Percentiles rank a stretch among this genome's conserved stretches.
Conservation (phyloP, 2,888 invertebrate species). For the Trissolcus brochymenae region DNA sequence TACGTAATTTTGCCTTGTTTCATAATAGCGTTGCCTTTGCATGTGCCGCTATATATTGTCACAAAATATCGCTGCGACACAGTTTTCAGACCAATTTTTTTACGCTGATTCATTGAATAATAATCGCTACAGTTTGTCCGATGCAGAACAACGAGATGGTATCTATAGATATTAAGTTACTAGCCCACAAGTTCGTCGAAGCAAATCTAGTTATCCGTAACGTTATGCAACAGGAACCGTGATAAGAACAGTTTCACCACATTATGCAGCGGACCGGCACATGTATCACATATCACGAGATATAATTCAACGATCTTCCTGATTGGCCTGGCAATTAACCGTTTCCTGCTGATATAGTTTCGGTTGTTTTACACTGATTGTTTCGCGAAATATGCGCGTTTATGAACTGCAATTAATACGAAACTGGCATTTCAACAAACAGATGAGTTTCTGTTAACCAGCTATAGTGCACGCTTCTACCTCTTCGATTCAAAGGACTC, state of each 20-base stretch:
- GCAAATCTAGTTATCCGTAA: constrained; percentile 51
- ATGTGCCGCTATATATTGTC: too few species aligned
- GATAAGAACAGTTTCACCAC: constrained; percentile 56
- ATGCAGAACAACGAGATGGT: constrained; percentile 23
- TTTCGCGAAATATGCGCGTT: constrained; percentile 25
- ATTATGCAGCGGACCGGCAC: constrained; percentile 53
- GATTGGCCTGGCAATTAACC: constrained; percentile 49
- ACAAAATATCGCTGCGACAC: too few species aligned
- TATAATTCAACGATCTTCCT: constrained; percentile 52
- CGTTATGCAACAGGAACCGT: constrained; percentile 53
- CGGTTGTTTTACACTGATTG: constrained; percentile 43
- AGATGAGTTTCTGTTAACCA: too few species aligned
- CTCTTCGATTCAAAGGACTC: too few species aligned
- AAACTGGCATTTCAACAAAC: neutral
- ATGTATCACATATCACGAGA: constrained; percentile 49
- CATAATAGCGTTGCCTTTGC: too few species aligned
- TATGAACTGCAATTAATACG: constrained; percentile 21
- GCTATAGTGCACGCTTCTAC: too few species aligned
- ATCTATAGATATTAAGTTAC: constrained; percentile 50
- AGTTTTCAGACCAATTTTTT: neutral
- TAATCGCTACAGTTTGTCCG: constrained; percentile 24
- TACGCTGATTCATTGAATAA: constrained; percentile 14
- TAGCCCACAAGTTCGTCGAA: constrained; percentile 30
- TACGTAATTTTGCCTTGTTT: too few species aligned
- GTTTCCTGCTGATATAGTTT: constrained; percentile 42